Conservation (phyloP, 2,888 invertebrate genomes). For the Standfussiana lucernea region DNA sequence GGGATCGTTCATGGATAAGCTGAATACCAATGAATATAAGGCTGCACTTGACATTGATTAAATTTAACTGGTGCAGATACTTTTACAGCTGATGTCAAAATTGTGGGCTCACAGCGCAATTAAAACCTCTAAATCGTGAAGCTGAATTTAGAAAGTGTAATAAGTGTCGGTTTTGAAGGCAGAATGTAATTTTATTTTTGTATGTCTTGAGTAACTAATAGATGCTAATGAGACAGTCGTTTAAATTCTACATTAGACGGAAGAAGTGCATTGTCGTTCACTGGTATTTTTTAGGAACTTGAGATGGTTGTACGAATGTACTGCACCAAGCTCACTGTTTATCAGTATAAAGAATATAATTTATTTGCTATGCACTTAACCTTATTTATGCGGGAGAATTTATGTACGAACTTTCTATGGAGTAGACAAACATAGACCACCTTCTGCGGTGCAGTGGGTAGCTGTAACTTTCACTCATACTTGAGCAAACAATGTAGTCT, state of each 20-base stretch:
- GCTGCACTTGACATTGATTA: not conserved
- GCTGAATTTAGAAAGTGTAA: constrained; percentile 47
- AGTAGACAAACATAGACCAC: constrained; percentile 60
- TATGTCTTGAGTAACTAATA: not conserved
- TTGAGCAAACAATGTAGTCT: constrained; percentile 47
- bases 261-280: not conserved
- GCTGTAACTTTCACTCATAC: constrained; percentile 68
- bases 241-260: constrained; percentile 7
- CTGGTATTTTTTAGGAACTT: constrained; percentile 1
- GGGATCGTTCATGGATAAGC: not conserved
- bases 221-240: constrained; percentile 13
- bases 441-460: constrained; percentile 55
- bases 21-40: not conserved
- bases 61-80: not conserved
- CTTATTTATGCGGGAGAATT: constrained; percentile 23
- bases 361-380: constrained; percentile 30
- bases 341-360: not conserved
- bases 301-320: not conserved
- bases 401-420: constrained; percentile 66
- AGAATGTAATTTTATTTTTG: not conserved
- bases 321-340: not conserved
- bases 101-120: not conserved
- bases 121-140: constrained; percentile 2
- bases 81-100: not conserved
- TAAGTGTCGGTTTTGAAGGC: not conserved